phyloP scores from a whole-genome alignment of 2,113 vertebrate genomes.

The Burhinus oedicnemus region DNA sequence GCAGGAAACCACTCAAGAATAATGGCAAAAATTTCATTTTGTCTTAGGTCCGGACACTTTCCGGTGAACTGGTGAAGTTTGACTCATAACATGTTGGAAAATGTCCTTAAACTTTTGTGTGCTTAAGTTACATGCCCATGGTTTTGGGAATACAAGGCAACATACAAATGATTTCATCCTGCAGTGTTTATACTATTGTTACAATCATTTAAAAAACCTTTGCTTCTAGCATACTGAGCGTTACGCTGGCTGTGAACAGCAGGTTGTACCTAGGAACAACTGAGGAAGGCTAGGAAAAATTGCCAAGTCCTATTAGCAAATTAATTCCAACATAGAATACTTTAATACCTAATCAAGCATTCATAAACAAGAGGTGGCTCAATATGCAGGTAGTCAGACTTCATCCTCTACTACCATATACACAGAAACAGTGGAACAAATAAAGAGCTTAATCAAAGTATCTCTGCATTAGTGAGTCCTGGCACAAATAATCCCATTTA shows the following conservation, averaged over 20 bases:
- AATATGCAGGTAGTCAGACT: background rate
- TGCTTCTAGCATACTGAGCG: background rate
- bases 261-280: background rate
- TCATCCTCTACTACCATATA: background rate
- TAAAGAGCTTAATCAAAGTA: background rate
- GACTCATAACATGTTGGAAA: background rate
- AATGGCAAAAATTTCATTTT: background rate
- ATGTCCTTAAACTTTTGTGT: background rate
- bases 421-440: background rate
- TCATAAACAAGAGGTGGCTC: background rate
- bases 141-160: background rate
- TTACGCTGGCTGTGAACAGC: background rate
- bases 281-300: background rate
- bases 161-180: background rate
- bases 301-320: background rate
- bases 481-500: conserved; percentile 8
- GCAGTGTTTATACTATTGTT: background rate
- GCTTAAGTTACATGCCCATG: background rate
- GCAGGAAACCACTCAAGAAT: background rate
- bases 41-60: background rate
- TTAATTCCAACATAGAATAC: background rate
- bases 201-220: background rate
- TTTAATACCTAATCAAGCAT: background rate
- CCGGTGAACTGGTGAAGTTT: background rate
- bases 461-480: background rate